Base-by-base conservation (phyloP, 2,113 vertebrate species). In the Phodopus roborovskii region DNA sequence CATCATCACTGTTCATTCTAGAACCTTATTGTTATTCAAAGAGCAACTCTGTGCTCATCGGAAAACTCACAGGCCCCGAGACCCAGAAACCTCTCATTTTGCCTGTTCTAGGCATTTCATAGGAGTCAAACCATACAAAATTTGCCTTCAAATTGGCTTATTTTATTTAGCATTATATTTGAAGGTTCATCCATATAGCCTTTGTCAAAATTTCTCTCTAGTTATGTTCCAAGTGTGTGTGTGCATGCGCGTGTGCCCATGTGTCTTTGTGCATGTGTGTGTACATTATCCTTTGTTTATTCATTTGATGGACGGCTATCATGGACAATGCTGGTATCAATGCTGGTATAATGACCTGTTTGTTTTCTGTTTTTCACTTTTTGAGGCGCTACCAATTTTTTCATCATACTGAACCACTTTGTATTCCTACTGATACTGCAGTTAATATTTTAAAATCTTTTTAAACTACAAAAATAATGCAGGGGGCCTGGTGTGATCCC, bases 401-500 rank as follows among this genome's bases (percentile, higher is more conserved):
- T 48, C 50, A 71, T 15, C 11, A 30, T 28, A 15, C 36, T 26
- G 1, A 20, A 9, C 77, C 24, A 7, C 87, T 89, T 89, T 42
- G 48, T 15, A 66, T 77, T 48, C 28, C 26, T 36, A 77, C 45
- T 22, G 81, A 33, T 24, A 48, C 26, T 12, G 5, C 3, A 64
- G 60, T 86, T 92, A 58, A n/a, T 53, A 28, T 75, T 82, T 56
- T 66, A 39, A 39, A 62, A 81, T 45, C 62, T 42, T 88, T 79
- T 96, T 77, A 66, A 90, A 79, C n/a, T 87, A 56, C 16, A 86
- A 82, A 88, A 79, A 53, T 73, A 56, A 77, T 45, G 30, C 8
- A 68, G 62, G 85, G 36, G 73, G 66, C 68, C 24, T 56, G 36
- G 50, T 56, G 30, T 39, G 85, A 56, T 17, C 7, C 68, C 50